Conservation (phyloP, 2,888 invertebrate species). For the Nebria salina region DNA sequence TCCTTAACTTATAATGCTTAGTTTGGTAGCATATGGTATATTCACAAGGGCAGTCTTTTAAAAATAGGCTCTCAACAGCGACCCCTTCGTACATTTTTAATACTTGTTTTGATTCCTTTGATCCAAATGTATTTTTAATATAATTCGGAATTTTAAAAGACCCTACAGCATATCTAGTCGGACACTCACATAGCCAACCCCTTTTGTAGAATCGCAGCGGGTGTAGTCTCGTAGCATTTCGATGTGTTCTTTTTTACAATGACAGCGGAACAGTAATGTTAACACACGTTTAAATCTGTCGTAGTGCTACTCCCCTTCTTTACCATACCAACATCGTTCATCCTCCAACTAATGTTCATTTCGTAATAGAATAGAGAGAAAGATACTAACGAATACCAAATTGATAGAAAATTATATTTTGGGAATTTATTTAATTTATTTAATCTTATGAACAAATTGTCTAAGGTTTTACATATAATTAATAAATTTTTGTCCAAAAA, state of each 20-base stretch:
- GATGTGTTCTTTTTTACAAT: background rate
- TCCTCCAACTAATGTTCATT: background rate
- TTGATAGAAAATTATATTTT: no score
- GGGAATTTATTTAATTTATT: no score
- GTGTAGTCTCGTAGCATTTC: background rate
- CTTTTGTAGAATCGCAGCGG: background rate
- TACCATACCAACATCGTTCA: background rate
- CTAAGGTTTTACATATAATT: no score
- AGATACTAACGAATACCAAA: no score
- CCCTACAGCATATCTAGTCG: background rate
- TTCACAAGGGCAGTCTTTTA: background rate
- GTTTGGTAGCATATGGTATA: background rate
- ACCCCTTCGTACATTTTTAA: background rate
- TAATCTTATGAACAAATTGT: no score
- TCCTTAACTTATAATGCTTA: background rate
- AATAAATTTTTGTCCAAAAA: no score
- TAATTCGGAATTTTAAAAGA: background rate
- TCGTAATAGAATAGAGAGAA: background rate
- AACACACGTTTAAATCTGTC: background rate
- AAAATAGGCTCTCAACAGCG: background rate
- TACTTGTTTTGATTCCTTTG: background rate
- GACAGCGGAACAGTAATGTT: background rate
- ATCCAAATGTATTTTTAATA: constrained; percentile 1
- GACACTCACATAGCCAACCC: background rate
- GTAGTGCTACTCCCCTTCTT: background rate